Evolutionary conservation across 2,888 invertebrate genomes (phyloP), one percentile per base, ranked within the genome.

Genomic region (Incurvaria masculella): DNA sequence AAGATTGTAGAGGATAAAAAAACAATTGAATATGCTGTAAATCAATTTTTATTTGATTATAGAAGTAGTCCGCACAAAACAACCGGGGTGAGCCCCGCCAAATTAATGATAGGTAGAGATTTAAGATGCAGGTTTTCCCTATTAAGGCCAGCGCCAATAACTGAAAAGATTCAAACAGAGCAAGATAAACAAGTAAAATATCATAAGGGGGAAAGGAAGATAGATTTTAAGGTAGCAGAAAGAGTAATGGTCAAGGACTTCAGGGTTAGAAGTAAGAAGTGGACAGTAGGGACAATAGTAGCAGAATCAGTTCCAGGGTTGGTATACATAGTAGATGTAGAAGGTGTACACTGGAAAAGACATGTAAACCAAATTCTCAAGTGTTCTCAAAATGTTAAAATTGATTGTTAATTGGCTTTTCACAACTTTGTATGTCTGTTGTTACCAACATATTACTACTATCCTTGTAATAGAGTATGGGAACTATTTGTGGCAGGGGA

Each of bases 101-200:
- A 20, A 27, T 17, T 45, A 33, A 45, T 45, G 44, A 33, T 27
- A 27, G 44, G 44, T 14, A 45, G 44, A 38, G 44, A 45, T 5
- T 45, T 45, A 33, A 45, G 44, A 17, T 38, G 44, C 21, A 27
- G 44, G 27, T 45, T 45, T 33, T 45, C 44, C 2, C 33, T 45
- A n/a, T n/a, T 45, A 10, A 16, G 44, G 20, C 44, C 44, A 21
- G 33, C 14, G 4, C 44, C 44, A n/a, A 33, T 45, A 33, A 23
- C 33, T 38, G 44, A 45, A n/a, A 45, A 45, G 33, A 38, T 45
- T 19, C 18, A 45, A 19, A 17, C 2, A 11, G 44, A 45, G 4
- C 44, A 45, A 38, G 14, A 14, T 18, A 45, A 45, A 20, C 33
- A 21, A 20, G 42, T 20, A 42, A 42, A 20, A 42, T 42, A 42